Conservation (phyloP, 2,888 invertebrate genomes). For the Spatulosminthurus flaviceps region DNA sequence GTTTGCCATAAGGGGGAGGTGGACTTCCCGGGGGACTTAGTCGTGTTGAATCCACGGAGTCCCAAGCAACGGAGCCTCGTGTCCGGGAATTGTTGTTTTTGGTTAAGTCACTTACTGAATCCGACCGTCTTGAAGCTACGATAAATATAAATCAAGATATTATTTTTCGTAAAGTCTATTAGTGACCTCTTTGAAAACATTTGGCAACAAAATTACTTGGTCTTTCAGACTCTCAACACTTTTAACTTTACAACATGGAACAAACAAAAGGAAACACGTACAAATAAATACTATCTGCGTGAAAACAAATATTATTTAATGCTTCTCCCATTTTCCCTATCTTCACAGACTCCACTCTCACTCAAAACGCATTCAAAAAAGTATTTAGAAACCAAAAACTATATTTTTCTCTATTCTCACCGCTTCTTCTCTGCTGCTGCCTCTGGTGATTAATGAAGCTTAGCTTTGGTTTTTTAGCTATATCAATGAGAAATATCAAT, state of each 20-base stretch:
- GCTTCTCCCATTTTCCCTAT: no score
- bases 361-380: neutral
- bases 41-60: constrained; percentile 66
- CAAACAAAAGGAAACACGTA: no score
- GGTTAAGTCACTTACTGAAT: constrained; percentile 72
- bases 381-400: no score
- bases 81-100: constrained; percentile 60
- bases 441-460: no score
- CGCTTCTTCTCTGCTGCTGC: no score
- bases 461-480: no score
- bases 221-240: neutral
- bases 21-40: constrained; percentile 87
- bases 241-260: neutral
- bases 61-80: constrained; percentile 66
- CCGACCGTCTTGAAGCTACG: constrained; percentile 68
- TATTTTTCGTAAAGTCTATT: neutral
- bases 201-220: neutral
- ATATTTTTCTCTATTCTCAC: no score
- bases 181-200: neutral
- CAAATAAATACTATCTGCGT: no score
- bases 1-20: constrained; percentile 78
- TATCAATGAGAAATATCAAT: no score
- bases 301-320: no score
- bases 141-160: neutral
- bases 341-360: neutral